A percentile compares a stretch with the other conserved stretches of the same genome.
Evolutionary conservation across 2,797 vertebrate species (phyloP).

Genomic region (Pangasius mekongensis): DNA sequence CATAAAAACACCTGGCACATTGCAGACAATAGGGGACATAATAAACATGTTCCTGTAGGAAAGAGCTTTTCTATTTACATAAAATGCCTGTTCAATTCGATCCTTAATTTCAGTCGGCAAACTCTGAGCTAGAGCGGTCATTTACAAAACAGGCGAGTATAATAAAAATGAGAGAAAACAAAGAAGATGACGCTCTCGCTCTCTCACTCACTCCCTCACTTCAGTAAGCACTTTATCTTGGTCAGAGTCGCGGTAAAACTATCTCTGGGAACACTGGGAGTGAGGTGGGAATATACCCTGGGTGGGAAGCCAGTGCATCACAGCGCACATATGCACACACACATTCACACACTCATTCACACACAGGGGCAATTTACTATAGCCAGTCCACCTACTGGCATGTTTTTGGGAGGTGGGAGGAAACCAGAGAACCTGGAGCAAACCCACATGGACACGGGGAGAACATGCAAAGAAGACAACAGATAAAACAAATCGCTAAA

Average conservation of each 20-base stretch:
- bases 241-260: background rate
- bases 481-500: too few species aligned
- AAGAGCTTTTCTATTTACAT: conserved; percentile 35
- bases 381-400: background rate
- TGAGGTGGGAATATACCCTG: background rate
- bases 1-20: conserved; percentile 21
- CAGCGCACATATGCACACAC: background rate
- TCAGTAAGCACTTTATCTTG: conserved; percentile 14
- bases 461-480: background rate
- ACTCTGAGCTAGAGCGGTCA: background rate
- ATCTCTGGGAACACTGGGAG: background rate
- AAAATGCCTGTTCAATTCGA: conserved; percentile 21
- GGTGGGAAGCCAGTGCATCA: conserved; percentile 2
- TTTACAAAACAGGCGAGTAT: background rate
- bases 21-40: background rate
- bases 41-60: conserved; percentile 14
- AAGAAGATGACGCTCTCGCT: background rate
- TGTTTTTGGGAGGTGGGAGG: background rate
- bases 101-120: conserved; percentile 14
- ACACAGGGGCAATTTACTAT: background rate
- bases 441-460: background rate
- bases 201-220: background rate
- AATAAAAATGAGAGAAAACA: conserved; percentile 10
- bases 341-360: background rate
- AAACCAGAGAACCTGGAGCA: background rate